These are phyloP conservation scores for Oeneis ivallda DNA, from an alignment of 2,888 invertebrate genomes.

Conservation along the genomic window DNA sequence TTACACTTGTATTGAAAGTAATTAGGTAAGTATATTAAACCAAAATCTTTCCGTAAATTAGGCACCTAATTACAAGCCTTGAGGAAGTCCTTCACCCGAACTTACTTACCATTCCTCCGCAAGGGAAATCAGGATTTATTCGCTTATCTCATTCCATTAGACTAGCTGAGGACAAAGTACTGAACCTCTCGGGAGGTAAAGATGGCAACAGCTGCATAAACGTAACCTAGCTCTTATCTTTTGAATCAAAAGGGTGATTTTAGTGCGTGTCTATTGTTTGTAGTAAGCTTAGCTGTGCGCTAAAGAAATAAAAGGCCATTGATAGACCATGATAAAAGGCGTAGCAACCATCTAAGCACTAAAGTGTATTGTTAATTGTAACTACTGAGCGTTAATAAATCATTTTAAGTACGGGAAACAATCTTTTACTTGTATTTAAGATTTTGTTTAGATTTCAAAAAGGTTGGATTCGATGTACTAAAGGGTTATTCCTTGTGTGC, in stretches of 20 bases:
- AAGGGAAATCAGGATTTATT: slow-evolving; percentile 72
- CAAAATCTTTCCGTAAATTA: slow-evolving; percentile 23
- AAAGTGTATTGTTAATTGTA: neutral
- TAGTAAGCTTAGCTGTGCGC: slow-evolving; percentile 6
- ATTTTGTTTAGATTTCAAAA: no score
- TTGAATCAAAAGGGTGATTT: slow-evolving; percentile 7
- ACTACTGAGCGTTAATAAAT: neutral
- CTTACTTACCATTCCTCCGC: slow-evolving; percentile 50
- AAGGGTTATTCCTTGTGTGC: no score
- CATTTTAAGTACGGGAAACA: neutral
- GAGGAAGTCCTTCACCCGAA: slow-evolving; percentile 37
- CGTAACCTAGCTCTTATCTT: slow-evolving; percentile 14
- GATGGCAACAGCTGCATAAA: neutral
- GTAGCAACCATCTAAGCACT: slow-evolving; percentile 15
- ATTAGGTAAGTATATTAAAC: neutral
- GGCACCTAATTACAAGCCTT: slow-evolving; percentile 31
- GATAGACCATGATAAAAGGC: slow-evolving; percentile 28
- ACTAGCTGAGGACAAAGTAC: slow-evolving; percentile 59
- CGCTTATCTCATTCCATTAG: slow-evolving; percentile 74
- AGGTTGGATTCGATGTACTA: no score
- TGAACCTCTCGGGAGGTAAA: slow-evolving; percentile 34
- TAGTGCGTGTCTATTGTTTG: neutral
- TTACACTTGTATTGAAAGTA: slow-evolving; percentile 3
- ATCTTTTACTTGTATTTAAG: no score
- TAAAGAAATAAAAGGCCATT: slow-evolving; percentile 33